Percentiles rank a stretch among this genome's conserved stretches.
Evolutionary conservation across 2,888 invertebrate species (phyloP).

Genomic region (Argyresthia albistria): DNA sequence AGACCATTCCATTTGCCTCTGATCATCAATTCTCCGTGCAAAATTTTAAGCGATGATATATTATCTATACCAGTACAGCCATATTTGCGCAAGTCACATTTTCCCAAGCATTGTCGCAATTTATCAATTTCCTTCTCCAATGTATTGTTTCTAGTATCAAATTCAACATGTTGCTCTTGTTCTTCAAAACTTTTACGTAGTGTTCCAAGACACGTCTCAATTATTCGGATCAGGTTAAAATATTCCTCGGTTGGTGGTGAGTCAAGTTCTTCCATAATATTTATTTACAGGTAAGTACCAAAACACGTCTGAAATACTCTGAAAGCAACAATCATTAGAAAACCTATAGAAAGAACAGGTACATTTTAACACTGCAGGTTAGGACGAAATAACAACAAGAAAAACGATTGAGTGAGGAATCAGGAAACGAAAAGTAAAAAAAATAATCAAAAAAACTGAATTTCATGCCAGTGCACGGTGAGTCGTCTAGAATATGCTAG

Average conservation of each 20-base stretch:
- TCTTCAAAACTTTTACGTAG: constrained; percentile 38
- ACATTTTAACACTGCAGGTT: too few relatives aligned
- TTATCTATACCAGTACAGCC: constrained; percentile 18
- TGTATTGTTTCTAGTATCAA: constrained; percentile 27
- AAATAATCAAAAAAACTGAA: too few relatives aligned
- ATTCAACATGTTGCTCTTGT: constrained; percentile 32
- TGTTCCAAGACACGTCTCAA: constrained; percentile 30
- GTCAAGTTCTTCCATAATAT: neutral
- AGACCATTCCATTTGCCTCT: constrained; percentile 35
- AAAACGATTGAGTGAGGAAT: too few relatives aligned
- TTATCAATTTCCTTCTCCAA: constrained; percentile 25
- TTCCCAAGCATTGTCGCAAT: constrained; percentile 25
- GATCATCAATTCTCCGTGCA: constrained; percentile 35
- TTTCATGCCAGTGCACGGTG: too few relatives aligned
- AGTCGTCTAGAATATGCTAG: too few relatives aligned
- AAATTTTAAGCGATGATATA: constrained; percentile 32
- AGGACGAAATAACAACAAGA: too few relatives aligned
- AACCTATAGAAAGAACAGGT: too few relatives aligned
- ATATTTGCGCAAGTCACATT: constrained; percentile 22
- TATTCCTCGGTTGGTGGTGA: too few relatives aligned
- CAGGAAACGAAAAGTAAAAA: too few relatives aligned
- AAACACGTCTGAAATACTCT: neutral
- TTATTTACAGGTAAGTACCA: neutral
- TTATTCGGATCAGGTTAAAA: neutral
- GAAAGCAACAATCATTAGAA: neutral